phyloP scores from a whole-genome alignment of 2,113 vertebrate genomes.

The Myiozetetes cayanensis region DNA sequence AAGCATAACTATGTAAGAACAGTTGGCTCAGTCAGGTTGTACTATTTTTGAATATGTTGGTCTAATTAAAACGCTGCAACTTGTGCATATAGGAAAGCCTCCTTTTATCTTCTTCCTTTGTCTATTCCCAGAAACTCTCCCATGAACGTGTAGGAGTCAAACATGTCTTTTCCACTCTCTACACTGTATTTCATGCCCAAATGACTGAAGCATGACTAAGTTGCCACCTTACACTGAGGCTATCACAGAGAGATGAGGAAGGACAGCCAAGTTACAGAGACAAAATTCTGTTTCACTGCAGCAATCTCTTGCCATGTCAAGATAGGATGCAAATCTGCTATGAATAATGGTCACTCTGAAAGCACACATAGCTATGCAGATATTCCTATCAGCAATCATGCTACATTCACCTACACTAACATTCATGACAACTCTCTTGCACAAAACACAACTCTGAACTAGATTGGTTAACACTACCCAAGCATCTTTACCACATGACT shows the following conservation, averaged over 20 bases:
- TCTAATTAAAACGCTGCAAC: not conserved
- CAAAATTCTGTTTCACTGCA: not conserved
- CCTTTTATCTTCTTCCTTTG: not conserved
- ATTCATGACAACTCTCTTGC: not conserved
- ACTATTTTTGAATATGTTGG: not conserved
- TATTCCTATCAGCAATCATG: not conserved
- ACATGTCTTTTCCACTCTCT: not conserved
- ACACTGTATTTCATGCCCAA: not conserved
- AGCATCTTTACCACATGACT: not conserved
- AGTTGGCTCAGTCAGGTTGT: not conserved
- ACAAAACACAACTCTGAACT: not conserved
- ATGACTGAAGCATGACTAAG: not conserved
- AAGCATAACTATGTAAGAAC: not conserved
- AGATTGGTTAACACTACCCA: not conserved
- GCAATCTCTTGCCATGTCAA: not conserved
- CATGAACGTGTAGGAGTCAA: not conserved
- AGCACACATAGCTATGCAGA: not conserved
- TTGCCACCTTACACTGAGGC: not conserved
- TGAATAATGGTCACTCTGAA: conserved; percentile 30
- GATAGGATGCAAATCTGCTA: conserved; percentile 31
- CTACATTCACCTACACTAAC: not conserved
- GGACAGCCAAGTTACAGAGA: not conserved
- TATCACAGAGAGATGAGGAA: not conserved
- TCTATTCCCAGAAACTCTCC: not conserved
- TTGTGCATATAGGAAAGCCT: not conserved